Evolutionary conservation across 2,797 vertebrate genomes (phyloP), one percentile per base, ranked within the genome.

Genomic region (Pelobates cultripes): DNA sequence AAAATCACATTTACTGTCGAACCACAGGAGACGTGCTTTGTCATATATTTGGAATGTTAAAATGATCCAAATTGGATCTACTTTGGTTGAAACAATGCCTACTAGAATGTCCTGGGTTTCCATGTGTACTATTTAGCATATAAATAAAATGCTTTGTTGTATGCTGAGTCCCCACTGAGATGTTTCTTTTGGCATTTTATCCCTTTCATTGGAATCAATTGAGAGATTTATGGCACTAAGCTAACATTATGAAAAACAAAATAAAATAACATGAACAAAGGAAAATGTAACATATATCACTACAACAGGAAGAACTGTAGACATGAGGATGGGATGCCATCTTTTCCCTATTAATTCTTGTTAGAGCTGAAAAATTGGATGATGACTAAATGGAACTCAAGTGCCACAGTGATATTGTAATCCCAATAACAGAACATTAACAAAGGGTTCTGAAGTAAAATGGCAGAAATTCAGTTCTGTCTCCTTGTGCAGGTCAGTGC

Each of bases 31-130:
- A 45, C 42, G 41, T 68, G 41, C 5, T 77, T 82, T 78, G 80
- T 77, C 75, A 82, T 73, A 73, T 45, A 77, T 10, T 41, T 73
- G 70, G 75, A 82, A 82, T 82, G 69, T 78, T 82, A 73, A 82
- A 77, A 73, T 82, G 28, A 70, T 73, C 75, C 70, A 82, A 75
- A 82, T 77, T 82, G 74, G 67, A 67, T 77, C 61, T 61, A 61
- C 75, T 77, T 72, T 73, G 69, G 43, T 70, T 73, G 14, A 68
- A 72, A 67, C 60, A 77, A 82, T 82, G 80, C 69, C 53, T 73
- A 64, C 43, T 73, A 78, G 15, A 42, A 60, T 66, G 17, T 73
- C 68, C 73, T 40, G 17, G 28, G 28, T 82, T 82, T 73, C 61
- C 80, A 82, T 78, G 67, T 82, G 80, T 72, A 73, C 61, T 70